Evolutionary conservation across 2,888 invertebrate species (phyloP).

Genomic region (Leptinotarsa peninsularis): DNA sequence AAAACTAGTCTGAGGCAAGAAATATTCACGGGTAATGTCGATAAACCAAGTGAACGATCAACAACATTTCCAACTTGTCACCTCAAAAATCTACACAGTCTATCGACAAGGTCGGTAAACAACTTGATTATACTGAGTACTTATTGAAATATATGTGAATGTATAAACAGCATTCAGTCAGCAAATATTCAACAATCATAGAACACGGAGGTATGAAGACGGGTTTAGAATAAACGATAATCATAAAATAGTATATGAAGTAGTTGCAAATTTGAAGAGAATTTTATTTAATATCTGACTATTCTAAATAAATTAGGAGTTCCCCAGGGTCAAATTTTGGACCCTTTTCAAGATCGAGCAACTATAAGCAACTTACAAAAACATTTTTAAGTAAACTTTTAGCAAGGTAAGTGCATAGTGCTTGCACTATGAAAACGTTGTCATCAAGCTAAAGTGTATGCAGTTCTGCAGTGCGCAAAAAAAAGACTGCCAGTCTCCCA

Average conservation of each 20-base stretch:
- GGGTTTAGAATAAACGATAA: background rate
- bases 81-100: constrained; percentile 24
- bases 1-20: background rate
- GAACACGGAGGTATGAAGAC: background rate
- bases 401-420: no score
- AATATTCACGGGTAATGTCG: background rate
- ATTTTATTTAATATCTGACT: no score
- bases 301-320: no score
- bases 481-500: no score
- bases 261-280: no score
- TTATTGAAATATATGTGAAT: constrained; percentile 35
- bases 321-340: no score
- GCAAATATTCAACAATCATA: constrained; percentile 12
- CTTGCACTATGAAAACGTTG: no score
- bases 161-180: constrained; percentile 8
- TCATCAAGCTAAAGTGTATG: no score
- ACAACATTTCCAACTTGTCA: constrained; percentile 22
- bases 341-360: no score
- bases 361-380: no score
- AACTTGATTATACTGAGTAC: constrained; percentile 28
- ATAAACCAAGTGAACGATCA: background rate
- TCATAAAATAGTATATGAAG: background rate
- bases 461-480: no score
- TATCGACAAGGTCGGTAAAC: constrained; percentile 30
- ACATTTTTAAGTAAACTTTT: no score